Conservation (phyloP, 2,797 vertebrate species). For the Clamator glandarius region DNA sequence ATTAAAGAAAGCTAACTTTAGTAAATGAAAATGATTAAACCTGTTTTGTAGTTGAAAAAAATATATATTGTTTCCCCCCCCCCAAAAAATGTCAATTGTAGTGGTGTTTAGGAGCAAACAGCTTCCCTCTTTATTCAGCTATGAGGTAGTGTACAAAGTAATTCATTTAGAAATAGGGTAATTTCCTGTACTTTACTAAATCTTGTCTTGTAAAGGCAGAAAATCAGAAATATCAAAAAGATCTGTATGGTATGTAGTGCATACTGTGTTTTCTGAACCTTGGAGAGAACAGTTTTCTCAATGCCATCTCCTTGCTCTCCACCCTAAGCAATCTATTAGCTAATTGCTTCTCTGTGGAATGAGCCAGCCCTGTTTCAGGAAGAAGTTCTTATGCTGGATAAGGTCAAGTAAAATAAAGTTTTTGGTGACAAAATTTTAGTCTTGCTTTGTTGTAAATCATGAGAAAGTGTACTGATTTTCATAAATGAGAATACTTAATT, state of each 20-base stretch:
- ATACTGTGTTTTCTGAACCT: neutral
- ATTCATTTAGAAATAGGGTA: neutral
- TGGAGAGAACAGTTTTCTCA: neutral
- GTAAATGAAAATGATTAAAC: neutral
- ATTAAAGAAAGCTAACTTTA: neutral
- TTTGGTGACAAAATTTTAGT: neutral
- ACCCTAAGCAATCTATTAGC: neutral
- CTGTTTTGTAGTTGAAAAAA: neutral
- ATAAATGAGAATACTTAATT: neutral
- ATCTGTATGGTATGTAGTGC: neutral
- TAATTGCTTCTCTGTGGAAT: neutral
- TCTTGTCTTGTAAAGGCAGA: conserved; percentile 4
- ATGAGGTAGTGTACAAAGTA: neutral
- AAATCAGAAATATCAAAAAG: conserved; percentile 7
- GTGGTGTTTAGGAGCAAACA: neutral
- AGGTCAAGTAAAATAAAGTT: neutral
- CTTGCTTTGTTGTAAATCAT: neutral
- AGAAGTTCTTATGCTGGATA: neutral
- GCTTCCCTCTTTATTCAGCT: neutral
- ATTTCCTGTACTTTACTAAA: conserved; percentile 1
- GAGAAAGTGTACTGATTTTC: neutral
- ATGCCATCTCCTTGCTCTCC: neutral
- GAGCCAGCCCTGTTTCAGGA: neutral
- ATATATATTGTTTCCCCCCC: neutral
- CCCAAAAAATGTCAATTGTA: neutral